phyloP scores from a whole-genome alignment of 2,797 vertebrate genomes.

The Ctenopoma kingsleyae region DNA sequence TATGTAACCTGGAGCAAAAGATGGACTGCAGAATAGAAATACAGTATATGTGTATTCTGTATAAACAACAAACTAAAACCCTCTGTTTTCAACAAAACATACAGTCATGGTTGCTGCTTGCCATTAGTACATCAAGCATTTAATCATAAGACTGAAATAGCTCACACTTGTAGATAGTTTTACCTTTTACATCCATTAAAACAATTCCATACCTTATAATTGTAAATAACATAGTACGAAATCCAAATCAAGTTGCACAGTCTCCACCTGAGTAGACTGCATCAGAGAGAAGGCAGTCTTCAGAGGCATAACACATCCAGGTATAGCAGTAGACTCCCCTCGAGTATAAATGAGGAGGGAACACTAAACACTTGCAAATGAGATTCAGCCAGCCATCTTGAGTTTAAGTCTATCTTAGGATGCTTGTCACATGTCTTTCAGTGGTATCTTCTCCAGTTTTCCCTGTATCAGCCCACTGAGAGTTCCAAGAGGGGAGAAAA shows the following conservation, averaged over 20 bases:
- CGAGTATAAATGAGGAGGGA: conserved; percentile 20
- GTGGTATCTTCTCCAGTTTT: conserved; percentile 6
- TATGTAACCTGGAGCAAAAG: no score
- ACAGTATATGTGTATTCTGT: no score
- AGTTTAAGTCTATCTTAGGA: conserved; percentile 32
- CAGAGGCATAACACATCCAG: conserved; percentile 35
- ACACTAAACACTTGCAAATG: conserved; percentile 57
- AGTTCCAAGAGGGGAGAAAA: conserved; percentile 4
- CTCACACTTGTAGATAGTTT: conserved; percentile 1
- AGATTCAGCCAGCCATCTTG: conserved; percentile 32
- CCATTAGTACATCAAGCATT: neutral
- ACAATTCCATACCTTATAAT: conserved; percentile 26
- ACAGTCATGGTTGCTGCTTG: neutral
- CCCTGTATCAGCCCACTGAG: conserved; percentile 3
- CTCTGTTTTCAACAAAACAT: neutral
- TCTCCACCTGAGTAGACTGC: conserved; percentile 10
- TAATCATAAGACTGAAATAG: neutral
- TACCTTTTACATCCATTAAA: neutral
- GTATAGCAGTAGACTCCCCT: conserved; percentile 14
- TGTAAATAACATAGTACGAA: conserved; percentile 2
- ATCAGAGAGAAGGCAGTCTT: conserved; percentile 33
- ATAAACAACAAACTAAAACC: no score
- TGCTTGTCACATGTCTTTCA: conserved; percentile 17
- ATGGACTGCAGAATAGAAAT: no score
- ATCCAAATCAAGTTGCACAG: conserved; percentile 3